Evolutionary conservation across 2,113 vertebrate species (phyloP).

Genomic region (Beaufortia kweichowensis): DNA sequence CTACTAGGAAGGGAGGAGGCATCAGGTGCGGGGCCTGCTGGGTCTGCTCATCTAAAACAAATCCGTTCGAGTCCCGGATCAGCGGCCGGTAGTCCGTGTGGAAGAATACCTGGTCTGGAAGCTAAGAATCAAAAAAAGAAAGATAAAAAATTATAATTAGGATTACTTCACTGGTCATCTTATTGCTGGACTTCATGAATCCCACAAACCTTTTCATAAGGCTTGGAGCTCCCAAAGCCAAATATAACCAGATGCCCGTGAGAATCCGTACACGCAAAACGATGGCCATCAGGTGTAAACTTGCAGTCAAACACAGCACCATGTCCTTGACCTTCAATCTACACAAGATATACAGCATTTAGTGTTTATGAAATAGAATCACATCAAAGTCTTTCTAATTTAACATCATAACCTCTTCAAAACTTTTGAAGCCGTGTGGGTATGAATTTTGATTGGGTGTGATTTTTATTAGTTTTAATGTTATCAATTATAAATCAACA

Average conservation of each 20-base stretch:
- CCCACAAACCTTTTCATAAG: slow-evolving; percentile 87
- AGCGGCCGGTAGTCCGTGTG: slow-evolving; percentile 96
- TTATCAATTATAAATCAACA: too few relatives aligned
- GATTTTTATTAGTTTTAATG: too few relatives aligned
- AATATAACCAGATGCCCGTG: slow-evolving; percentile 95
- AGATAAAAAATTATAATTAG: not conserved
- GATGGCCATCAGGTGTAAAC: slow-evolving; percentile 93
- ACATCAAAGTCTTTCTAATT: not conserved
- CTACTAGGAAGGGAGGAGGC: slow-evolving; percentile 96
- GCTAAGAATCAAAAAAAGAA: slow-evolving; percentile 69
- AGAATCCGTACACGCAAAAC: slow-evolving; percentile 95
- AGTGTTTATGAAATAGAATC: not conserved
- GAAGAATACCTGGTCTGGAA: slow-evolving; percentile 99
- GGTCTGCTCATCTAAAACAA: slow-evolving; percentile 95
- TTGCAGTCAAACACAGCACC: slow-evolving; percentile 98
- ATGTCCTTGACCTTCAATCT: slow-evolving; percentile 98
- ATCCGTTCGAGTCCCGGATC: slow-evolving; percentile 91
- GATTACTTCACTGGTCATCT: not conserved
- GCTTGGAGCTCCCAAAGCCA: slow-evolving; percentile 90
- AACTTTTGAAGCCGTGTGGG: too few relatives aligned
- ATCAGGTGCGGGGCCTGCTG: slow-evolving; percentile 98
- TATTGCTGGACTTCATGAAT: not conserved
- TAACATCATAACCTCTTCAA: not conserved
- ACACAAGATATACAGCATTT: slow-evolving; percentile 28
- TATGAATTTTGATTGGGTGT: too few relatives aligned